Evolutionary conservation across 1,140 invertebrate genomes (phyloP).

Genomic region (Trichoplusia ni): DNA sequence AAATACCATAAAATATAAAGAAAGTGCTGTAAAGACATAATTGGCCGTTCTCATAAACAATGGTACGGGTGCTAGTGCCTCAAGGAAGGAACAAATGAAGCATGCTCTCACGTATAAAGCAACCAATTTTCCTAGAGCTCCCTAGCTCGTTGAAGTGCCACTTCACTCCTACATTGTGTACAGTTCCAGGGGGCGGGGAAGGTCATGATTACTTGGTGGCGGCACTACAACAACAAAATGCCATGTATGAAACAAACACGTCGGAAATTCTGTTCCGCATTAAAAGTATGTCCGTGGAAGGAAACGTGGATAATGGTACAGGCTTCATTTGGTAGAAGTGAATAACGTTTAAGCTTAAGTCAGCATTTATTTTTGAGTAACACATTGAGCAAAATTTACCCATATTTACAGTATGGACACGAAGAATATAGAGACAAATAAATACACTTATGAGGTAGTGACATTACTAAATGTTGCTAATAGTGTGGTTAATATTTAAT

Average conservation of each 20-base stretch:
- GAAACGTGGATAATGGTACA: slow-evolving; percentile 26
- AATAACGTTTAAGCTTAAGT: not conserved
- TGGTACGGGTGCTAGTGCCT: slow-evolving; percentile 62
- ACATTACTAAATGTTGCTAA: no score
- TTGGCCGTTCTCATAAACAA: slow-evolving; percentile 73
- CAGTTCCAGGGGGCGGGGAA: slow-evolving; percentile 13
- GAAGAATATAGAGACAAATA: no score
- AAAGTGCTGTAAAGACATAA: slow-evolving; percentile 71
- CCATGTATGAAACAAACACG: slow-evolving; percentile 58
- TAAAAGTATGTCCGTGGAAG: slow-evolving; percentile 43
- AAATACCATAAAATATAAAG: slow-evolving; percentile 60
- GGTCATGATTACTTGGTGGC: slow-evolving; percentile 39
- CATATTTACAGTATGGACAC: no score
- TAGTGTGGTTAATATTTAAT: no score
- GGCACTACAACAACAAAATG: slow-evolving; percentile 55
- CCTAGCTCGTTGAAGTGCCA: slow-evolving; percentile 3
- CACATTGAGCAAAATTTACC: no score
- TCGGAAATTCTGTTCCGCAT: slow-evolving; percentile 58
- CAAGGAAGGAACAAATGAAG: slow-evolving; percentile 67
- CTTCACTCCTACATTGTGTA: slow-evolving; percentile 8
- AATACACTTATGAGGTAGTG: no score
- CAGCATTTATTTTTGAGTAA: not conserved
- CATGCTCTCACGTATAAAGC: slow-evolving; percentile 61
- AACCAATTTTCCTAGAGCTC: slow-evolving; percentile 50
- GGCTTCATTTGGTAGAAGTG: slow-evolving; percentile 15